These are phyloP conservation scores for Eristalis pertinax DNA, from an alignment of 2,888 invertebrate genomes.

Conservation along the genomic window DNA sequence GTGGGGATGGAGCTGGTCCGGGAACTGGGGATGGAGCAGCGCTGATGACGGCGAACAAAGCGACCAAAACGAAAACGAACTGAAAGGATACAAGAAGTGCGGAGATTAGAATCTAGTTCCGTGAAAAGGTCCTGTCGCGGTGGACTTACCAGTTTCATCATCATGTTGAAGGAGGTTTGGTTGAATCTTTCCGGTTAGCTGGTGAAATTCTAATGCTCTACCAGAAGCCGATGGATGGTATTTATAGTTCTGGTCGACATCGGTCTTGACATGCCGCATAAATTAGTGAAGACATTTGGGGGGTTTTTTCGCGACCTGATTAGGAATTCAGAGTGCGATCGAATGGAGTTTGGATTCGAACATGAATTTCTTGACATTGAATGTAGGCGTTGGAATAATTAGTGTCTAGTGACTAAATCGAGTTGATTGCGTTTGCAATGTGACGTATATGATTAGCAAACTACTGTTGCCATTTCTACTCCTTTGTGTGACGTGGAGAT, in stretches of 20 bases:
- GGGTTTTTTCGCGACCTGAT: neutral
- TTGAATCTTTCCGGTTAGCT: neutral
- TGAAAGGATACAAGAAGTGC: neutral
- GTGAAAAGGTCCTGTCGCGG: neutral
- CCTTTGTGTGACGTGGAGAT: too few relatives aligned
- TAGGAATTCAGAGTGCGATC: neutral
- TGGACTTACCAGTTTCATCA: constrained; percentile 4
- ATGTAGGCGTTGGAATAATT: too few relatives aligned
- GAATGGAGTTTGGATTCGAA: neutral
- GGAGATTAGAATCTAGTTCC: neutral
- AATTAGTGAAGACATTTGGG: neutral
- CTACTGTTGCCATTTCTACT: too few relatives aligned
- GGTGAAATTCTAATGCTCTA: constrained; percentile 2
- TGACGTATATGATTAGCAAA: too few relatives aligned
- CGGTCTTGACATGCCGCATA: neutral
- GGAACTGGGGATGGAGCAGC: constrained; percentile 4
- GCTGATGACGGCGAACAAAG: neutral
- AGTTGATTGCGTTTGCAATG: too few relatives aligned
- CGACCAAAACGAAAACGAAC: constrained; percentile 8
- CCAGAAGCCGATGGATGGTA: neutral
- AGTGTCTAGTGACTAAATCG: too few relatives aligned
- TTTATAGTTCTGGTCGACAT: neutral
- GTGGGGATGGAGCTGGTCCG: neutral
- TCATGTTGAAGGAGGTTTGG: neutral
- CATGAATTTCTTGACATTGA: neutral